Evolutionary conservation across 2,797 vertebrate species (phyloP).

Genomic region (Cercopithecus diana): DNA sequence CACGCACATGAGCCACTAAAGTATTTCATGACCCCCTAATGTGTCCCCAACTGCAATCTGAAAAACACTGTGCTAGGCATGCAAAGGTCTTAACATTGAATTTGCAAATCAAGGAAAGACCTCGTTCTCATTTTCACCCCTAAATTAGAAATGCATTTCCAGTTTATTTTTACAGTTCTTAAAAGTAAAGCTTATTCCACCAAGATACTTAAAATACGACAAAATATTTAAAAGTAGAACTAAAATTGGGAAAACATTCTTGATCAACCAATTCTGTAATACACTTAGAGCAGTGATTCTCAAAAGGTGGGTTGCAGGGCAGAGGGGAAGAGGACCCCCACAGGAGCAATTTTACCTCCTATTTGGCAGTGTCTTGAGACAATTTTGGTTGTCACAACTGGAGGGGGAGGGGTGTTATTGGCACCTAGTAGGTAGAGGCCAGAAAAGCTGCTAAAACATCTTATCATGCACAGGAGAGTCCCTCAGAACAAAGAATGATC

Average conservation of each 20-base stretch:
- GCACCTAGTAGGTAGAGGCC: not conserved
- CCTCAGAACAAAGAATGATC: not conserved
- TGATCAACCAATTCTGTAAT: conserved; percentile 8
- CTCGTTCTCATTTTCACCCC: not conserved
- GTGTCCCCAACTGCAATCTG: not conserved
- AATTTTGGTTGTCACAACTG: not conserved
- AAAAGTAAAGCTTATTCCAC: conserved; percentile 11
- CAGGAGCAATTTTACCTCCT: not conserved
- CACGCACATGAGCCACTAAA: not conserved
- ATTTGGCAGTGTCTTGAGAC: not conserved
- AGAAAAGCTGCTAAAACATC: not conserved
- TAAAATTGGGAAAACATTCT: conserved; percentile 5
- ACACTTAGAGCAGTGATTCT: not conserved
- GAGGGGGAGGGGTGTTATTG: too few species aligned
- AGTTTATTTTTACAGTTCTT: conserved; percentile 18
- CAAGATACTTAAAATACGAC: conserved; percentile 1
- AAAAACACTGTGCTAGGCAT: not conserved
- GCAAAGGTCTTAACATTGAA: not conserved
- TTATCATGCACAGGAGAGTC: not conserved
- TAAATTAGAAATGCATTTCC: conserved; percentile 37
- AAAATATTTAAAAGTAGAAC: conserved; percentile 33
- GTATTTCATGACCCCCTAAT: not conserved
- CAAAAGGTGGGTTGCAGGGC: not conserved
- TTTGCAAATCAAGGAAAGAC: conserved; percentile 13
- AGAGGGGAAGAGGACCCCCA: not conserved